Base-by-base conservation (phyloP, 2,888 invertebrate species). In the Lutraria lutraria region DNA sequence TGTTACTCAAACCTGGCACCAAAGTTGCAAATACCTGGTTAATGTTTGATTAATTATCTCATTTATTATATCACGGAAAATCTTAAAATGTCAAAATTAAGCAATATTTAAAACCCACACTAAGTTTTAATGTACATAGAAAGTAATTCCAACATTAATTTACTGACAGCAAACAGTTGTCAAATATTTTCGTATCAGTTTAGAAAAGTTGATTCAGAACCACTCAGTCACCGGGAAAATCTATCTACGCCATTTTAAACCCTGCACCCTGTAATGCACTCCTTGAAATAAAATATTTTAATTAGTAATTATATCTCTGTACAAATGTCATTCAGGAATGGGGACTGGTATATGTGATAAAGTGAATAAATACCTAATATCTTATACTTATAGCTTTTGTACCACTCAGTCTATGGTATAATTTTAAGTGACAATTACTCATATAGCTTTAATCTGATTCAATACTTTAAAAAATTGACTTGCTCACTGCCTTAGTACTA, bases 341-440 rank as follows among this genome's bases (percentile, higher is more conserved):
- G 43, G 43, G 43, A 43, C 43, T n/a, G 63, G n/a, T 68, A 13
- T 68, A 68, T 68, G 6, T 25, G 25, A 68, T n/a, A 25, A 12
- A 13, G 63, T n/a, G 12, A 68, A 56, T 25, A 25, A 25, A 68
- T 68, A 68, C 63, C n/a, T 68, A 13, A 63, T 63, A 63, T 21
- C n/a, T 63, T n/a, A 63, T 63, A 63, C n/a, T 63, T n/a, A 63
- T 63, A 63, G n/a, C 63, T 63, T 63, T 19, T 63, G n/a, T 63
- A 63, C 63, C 63, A 63, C 19, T 8, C 43, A 43, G 43, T 43
- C 43, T 43, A 43, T 43, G 43, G 43, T 43, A 43, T 4, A 43
- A 43, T 43, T 43, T 43, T 43, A 43, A 43, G 43, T 43, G 43
- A 43, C 43, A 43, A 4, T 56, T 56, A 12, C 56, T 56, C 15